These are phyloP conservation scores for Hyperoodon ampullatus DNA, from an alignment of 2,113 vertebrate genomes.

Conservation along the genomic window DNA sequence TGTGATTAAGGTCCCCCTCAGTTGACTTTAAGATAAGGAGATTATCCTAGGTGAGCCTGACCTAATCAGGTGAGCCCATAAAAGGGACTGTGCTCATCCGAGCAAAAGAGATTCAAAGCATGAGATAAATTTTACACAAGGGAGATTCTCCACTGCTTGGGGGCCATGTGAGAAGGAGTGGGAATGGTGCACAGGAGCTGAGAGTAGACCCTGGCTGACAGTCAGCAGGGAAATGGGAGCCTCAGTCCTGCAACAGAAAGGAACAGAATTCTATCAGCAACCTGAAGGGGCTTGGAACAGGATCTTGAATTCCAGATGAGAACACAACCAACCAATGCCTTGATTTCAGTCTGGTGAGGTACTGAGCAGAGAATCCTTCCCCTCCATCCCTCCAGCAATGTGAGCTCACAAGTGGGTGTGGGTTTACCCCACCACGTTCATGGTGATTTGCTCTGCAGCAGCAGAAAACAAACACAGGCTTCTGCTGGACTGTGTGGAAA, in stretches of 20 bases:
- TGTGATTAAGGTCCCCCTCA: neutral
- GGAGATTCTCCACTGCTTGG: neutral
- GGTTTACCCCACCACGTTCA: neutral
- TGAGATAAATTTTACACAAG: neutral
- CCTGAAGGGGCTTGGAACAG: neutral
- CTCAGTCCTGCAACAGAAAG: neutral
- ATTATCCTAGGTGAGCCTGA: neutral
- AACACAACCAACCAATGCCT: neutral
- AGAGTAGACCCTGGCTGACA: neutral
- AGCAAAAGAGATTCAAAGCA: neutral
- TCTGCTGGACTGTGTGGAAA: neutral
- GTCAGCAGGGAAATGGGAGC: neutral
- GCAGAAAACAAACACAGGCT: neutral
- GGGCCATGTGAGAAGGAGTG: neutral
- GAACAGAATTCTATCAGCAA: neutral
- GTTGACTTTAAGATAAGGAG: neutral
- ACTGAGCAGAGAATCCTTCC: neutral
- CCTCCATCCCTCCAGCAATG: neutral
- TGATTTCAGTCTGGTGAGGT: neutral
- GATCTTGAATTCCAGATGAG: neutral
- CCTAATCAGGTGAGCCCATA: neutral
- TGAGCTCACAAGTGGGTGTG: neutral
- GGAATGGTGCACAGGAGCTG: neutral
- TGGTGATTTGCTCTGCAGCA: neutral
- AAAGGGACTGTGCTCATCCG: neutral